Evolutionary conservation across 2,888 invertebrate species (phyloP), one percentile per base, ranked within the genome.

Genomic region (Automeris io): DNA sequence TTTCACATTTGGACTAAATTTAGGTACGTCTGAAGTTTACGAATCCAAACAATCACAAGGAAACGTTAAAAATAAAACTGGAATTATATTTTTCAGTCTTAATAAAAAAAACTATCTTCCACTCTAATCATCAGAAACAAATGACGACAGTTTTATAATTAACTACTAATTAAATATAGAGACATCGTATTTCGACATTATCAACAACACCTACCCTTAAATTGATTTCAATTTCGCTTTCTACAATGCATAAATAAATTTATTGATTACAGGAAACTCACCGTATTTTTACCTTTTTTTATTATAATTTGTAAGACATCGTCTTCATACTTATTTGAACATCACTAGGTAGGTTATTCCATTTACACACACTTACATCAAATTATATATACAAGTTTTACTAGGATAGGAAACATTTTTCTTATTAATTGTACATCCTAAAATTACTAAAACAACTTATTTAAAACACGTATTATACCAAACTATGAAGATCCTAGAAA

Each of bases 351-450:
- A 76, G 75, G 78, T 81, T n/a, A 75, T 77, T 79, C 74, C 64
- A 77, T 82, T 78, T 81, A 82, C 70, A 82, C 67, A 77, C 69
- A 68, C 64, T 75, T 79, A 77, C 47, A 61, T 54, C 57, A 56
- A 68, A 50, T 54, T 82, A 85, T 85, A 60, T 85, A 85, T 82
- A 82, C 51, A 65, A 63, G 66, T 61, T 76, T 76, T 77, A 67
- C 80, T 85, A 83, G 61, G 72, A 82, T 86, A 86, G 86, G 86
- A 86, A 86, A 86, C 86, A 80, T 83, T 74, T 77, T 73, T 67
- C 74, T 81, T 79, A 71, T 70, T 47, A 70, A 75, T 71, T 75
- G 65, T 81, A 82, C 80, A 85, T 63, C 50, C 74, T 78, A 81
- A 65, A 71, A 78, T 75, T 78, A 81, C 65, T 70, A 74, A n/a